Base-by-base conservation (phyloP, 1,140 invertebrate species). In the Caenorhabditis briggsae region DNA sequence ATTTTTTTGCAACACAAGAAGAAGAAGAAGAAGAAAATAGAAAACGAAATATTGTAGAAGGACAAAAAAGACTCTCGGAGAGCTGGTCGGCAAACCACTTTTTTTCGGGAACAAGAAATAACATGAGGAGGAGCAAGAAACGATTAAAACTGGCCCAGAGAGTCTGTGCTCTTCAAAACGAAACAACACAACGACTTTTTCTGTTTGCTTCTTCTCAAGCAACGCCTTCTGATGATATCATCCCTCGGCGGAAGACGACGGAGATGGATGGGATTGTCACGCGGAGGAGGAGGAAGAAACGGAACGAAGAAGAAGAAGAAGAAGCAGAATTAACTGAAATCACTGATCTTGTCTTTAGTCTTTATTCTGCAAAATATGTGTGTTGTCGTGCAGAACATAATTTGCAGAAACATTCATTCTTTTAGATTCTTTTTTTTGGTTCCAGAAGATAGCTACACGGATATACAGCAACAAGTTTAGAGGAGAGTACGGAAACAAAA, bases 141-240 rank as follows among this genome's bases (percentile, higher is more conserved):
- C 70, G 46, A 78, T 78, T 78, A 78, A 78, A 78, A 78, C 70
- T 78, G 70, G 70, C 18, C 46, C 20, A 23, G 58, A 14, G 41
- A 41, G 16, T 41, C 9, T n/a, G 11, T 78, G 70, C 46, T 50
- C 70, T 78, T n/a, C 46, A 23, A 18, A 78, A 78, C 11, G 70
- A 46, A 78, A 78, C 50, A 46, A 78, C 70, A 50, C 50, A 53
- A 65, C 61, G 61, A 70, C 46, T n/a, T 50, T 46, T 78, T 78
- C n/a, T 53, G 70, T 23, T 48, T 78, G 43, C 64, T 46, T 70
- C 61, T 18, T 33, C 33, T 33, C 33, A 33, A n/a, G 65, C 65
- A 70, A 70, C 70, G 70, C 50, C 46, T 78, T 78, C 70, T 78
- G 70, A 50, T 78, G 70, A 78, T 78, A 78, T 78, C 70, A 78